Base-by-base conservation (phyloP, 2,113 vertebrate species). In the Vimba vimba region DNA sequence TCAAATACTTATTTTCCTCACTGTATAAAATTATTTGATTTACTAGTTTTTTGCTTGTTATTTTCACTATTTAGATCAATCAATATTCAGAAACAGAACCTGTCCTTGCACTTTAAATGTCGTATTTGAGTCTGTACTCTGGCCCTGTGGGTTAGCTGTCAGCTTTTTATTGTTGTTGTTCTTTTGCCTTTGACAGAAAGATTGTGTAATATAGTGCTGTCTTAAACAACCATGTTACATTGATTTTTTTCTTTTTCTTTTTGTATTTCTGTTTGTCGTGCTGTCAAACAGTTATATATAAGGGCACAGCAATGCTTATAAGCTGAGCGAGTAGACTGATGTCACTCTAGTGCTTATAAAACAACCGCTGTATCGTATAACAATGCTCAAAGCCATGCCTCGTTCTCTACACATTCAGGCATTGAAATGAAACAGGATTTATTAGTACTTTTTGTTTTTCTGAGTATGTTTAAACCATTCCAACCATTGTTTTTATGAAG, bases 391-490 rank as follows among this genome's bases (percentile, higher is more conserved):
- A 69, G 69, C 33, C 55, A 10, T 60, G 23, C 50, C n/a, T 83
- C 68, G 27, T 84, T 59, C 50, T 75, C 23, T 27, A 27, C 13
- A 60, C 69, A 75, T 57, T 75, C 52, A 83, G 68, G 4, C 69
- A 47, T 8, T 74, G 5, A 74, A 74, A 74, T 25, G 5, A 74
- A n/a, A 15, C n/a, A 15, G 19, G 11, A 74, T 74, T 74, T 23
- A 33, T 33, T 8, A 33, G 25, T 77, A 30, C 6, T 78, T 78
- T 27, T 11, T 19, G 25, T 6, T 3, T 55, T 52, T 78, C 50
- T 59, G 27, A 23, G 2, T 25, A 23, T 43, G 77, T 60, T 39
- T 59, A 30, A 77, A 77, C 59, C 9, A 59, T 21, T 79, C 30
- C 52, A 78, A 33, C 76, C 75, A 59, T 36, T 0, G 36, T 68